Base-by-base conservation (phyloP, 2,888 invertebrate species). In the Cordilura impudica region DNA sequence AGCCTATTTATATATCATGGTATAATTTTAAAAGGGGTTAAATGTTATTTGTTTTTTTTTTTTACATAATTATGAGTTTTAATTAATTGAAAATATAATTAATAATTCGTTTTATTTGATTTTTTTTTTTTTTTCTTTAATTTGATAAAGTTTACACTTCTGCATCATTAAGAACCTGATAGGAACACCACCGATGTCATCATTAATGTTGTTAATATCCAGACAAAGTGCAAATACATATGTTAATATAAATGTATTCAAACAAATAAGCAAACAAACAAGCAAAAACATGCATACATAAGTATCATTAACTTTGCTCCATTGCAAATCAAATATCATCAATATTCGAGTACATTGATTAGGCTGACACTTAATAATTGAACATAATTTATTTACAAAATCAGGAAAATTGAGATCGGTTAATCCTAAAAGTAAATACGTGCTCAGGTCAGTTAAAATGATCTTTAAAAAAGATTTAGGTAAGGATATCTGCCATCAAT, bases 71-170 rank as follows among this genome's bases (percentile, higher is more conserved):
- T 4, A 29, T 29, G 6, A 5, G 1, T 4, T 8, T 29, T 8
- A 31, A 31, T 10, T 31, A 31, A 31, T 10, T 31, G 1, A 26
- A 51, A 49, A 19, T 49, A 21, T 19, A 49, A 4, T 21, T 49
- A 49, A 12, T 2, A 49, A 23, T 21, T 21, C 2, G 19, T 49
- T 49, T n/a, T 1, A 21, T 49, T 49, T 18, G 21, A 5, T 0
- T 21, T 23, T 26, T 51, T 43, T 43, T 16, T 6, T 43, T 14
- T 43, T 6, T 43, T 43, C 7, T 21, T 51, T 7, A n/a, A 21
- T 21, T 21, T 49, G 12, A 19, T 21, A 18, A 47, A 47, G 14
- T 51, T 35, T 23, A 51, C 63, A 65, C 49, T 51, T 35, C 49
- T 31, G 21, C 10, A 49, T 63, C 21, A 63, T 49, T 63, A 16